Evolutionary conservation across 2,888 invertebrate species (phyloP), one percentile per base, ranked within the genome.

Genomic region (Neocrepidodera transversa): DNA sequence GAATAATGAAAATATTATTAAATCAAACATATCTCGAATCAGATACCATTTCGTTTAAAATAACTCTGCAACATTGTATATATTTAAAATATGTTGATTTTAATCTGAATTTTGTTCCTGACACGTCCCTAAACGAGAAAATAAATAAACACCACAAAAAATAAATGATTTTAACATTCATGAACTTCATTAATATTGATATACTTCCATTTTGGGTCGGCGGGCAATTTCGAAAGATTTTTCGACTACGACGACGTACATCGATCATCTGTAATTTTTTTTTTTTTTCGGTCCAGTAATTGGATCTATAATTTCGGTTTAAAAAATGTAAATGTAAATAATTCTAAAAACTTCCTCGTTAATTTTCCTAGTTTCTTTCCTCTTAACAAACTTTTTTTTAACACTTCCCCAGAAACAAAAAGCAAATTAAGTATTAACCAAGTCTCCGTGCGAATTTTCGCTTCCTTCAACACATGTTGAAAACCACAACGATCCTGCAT

Each of bases 21-120:
- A 28, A 8, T 23, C 23, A 4, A 8, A 2, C 32, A 13, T 32
- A 11, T 32, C 11, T 32, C 11, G n/a, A 6, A 32, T 32, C 32
- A 32, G 17, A 38, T 17, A 38, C 38, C 38, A 17, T 38, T 38
- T 17, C 38, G 38, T 38, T 38, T 38, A 38, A 17, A 1, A 16
- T 38, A 6, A 8, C 17, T 38, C 7, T 16, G 10, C 38, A 38
- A 38, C 38, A 38, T 38, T 38, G 17, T 38, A 38, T 17, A 17
- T 38, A 64, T 64, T 69, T 14, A 28, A 42, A 45, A 64, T 58
- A 58, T 64, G 58, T 58, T 66, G 62, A 45, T 45, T 45, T 45
- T 45, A 45, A 45, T 45, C 45, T 26, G 13, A 38, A 38, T 38
- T 38, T 38, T 11, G 16, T 38, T 45, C 16, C 26, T 45, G 45